Percentiles rank a stretch among this genome's conserved stretches.
Evolutionary conservation across 2,113 vertebrate species (phyloP).

Genomic region (Cebus imitator): DNA sequence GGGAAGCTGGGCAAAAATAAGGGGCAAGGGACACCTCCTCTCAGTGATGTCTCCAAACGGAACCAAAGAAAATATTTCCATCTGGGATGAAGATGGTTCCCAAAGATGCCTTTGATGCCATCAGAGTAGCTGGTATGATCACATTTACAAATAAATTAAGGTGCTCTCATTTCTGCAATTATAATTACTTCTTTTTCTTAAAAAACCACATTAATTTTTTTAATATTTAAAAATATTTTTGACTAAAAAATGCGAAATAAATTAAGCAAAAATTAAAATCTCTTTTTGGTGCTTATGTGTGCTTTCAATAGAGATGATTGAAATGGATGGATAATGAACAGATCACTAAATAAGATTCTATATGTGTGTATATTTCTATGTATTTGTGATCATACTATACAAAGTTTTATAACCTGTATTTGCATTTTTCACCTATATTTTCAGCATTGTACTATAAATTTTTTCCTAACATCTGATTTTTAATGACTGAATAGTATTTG

Average conservation of each 20-base stretch:
- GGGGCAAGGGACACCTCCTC: background rate
- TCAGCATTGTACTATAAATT: background rate
- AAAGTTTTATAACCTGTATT: background rate
- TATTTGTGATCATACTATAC: background rate
- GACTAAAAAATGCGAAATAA: background rate
- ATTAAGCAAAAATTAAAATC: background rate
- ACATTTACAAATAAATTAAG: background rate
- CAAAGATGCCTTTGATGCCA: background rate
- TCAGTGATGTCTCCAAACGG: slow-evolving; percentile 1
- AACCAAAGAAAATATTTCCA: background rate
- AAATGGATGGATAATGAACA: background rate
- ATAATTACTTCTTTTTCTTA: background rate
- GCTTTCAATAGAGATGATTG: background rate
- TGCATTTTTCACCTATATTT: background rate
- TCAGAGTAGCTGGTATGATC: background rate
- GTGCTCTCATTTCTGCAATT: background rate
- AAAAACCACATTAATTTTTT: background rate
- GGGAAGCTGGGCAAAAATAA: background rate
- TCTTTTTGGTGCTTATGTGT: background rate
- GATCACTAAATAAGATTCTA: background rate
- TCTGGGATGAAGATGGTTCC: background rate
- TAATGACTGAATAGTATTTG: background rate
- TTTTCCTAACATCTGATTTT: background rate
- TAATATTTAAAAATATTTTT: background rate
- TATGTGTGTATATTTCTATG: too few species aligned